These are phyloP conservation scores for Acrobasis suavella DNA, from an alignment of 2,888 invertebrate species.

Conservation along the genomic window DNA sequence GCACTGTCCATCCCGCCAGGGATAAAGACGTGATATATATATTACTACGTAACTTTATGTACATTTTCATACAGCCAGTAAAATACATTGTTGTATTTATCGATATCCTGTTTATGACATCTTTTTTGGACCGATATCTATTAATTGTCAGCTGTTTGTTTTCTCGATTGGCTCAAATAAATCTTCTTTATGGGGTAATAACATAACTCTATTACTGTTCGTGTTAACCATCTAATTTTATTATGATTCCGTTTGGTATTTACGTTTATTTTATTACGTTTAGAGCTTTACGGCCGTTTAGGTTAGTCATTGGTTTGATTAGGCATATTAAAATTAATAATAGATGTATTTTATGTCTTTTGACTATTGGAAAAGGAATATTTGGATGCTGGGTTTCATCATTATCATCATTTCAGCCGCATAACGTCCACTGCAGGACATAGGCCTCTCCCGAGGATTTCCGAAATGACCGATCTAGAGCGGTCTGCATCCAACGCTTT, in stretches of 20 bases:
- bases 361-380: too few species aligned
- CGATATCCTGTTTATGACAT: background rate
- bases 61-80: too few species aligned
- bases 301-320: slow-evolving; percentile 3
- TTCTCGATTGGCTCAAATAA: slow-evolving; percentile 20
- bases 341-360: background rate
- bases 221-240: slow-evolving; percentile 18
- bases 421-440: too few species aligned
- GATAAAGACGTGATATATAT: too few species aligned
- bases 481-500: too few species aligned
- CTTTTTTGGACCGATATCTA: background rate
- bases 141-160: slow-evolving; percentile 6
- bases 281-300: slow-evolving; percentile 9
- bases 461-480: too few species aligned
- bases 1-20: too few species aligned
- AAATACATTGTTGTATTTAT: background rate
- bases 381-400: too few species aligned
- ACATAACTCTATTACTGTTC: slow-evolving; percentile 12
- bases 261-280: slow-evolving; percentile 13
- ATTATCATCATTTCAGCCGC: too few species aligned
- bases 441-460: too few species aligned
- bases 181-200: slow-evolving; percentile 18
- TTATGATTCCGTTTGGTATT: slow-evolving; percentile 12
- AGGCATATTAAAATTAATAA: slow-evolving; percentile 1
- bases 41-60: too few species aligned